Conservation (phyloP, 1,140 invertebrate species). For the Bombus superbus region DNA sequence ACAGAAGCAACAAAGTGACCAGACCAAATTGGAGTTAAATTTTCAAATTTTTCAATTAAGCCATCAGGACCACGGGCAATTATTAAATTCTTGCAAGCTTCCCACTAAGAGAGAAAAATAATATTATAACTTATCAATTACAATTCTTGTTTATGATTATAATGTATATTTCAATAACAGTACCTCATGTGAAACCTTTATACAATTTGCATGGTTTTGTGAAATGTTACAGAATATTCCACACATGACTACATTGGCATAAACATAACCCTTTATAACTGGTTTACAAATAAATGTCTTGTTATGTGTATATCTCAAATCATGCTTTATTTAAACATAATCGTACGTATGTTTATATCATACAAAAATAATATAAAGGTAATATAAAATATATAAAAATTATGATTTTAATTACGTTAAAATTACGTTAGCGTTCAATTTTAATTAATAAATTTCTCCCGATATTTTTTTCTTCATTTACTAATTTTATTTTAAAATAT, state of each 20-base stretch:
- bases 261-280: constrained; percentile 15
- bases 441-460: not conserved
- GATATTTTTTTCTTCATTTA: not conserved
- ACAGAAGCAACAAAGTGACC: constrained; percentile 86
- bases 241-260: constrained; percentile 72
- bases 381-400: not conserved
- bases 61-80: constrained; percentile 82
- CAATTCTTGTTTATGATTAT: not conserved
- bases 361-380: not conserved
- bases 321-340: not conserved
- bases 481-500: not conserved
- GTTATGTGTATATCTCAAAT: too few relatives aligned
- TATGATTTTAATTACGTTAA: not conserved
- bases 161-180: not conserved
- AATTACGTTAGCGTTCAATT: not conserved
- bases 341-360: too few relatives aligned
- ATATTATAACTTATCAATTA: not conserved
- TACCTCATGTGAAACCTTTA: constrained; percentile 47
- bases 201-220: constrained; percentile 24
- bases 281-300: not conserved
- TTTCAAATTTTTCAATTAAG: constrained; percentile 63
- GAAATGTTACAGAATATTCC: constrained; percentile 78
- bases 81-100: constrained; percentile 76
- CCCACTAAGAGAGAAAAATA: constrained; percentile 74
- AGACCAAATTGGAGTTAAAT: constrained; percentile 84